Conservation (phyloP, 2,797 vertebrate genomes). For the Chelon labrosus region DNA sequence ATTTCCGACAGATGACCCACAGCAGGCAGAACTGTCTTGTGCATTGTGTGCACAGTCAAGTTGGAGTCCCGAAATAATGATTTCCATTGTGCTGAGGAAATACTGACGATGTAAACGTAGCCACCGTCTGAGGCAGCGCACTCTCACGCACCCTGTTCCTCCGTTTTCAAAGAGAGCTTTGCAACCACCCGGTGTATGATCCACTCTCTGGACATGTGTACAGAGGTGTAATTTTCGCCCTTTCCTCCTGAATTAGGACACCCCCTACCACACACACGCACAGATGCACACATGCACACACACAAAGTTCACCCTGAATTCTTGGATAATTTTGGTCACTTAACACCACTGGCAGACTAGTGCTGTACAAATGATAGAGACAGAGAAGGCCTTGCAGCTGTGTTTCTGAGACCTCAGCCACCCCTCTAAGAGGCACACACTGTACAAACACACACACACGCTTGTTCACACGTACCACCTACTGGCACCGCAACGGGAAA, state of each 20-base stretch:
- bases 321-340: conserved; percentile 73
- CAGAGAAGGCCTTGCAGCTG: conserved; percentile 73
- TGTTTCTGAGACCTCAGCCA: conserved; percentile 65
- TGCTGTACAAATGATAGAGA: conserved; percentile 73
- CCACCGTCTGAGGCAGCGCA: neutral
- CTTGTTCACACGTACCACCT: conserved; percentile 61
- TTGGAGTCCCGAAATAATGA: too few species aligned
- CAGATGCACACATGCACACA: conserved; percentile 26
- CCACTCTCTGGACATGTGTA: conserved; percentile 87
- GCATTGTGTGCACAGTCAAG: too few species aligned
- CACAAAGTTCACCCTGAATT: conserved; percentile 41
- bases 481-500: conserved; percentile 54
- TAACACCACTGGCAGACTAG: conserved; percentile 70
- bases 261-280: conserved; percentile 32
- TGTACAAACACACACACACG: conserved; percentile 26
- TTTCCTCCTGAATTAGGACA: conserved; percentile 65
- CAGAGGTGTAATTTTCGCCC: conserved; percentile 92
- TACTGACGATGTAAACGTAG: too few species aligned
- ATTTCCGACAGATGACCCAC: too few species aligned
- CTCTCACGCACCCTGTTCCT: conserved; percentile 35
- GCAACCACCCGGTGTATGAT: conserved; percentile 76
- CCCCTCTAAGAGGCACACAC: conserved; percentile 43
- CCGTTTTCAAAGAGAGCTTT: conserved; percentile 72
- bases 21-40: too few species aligned
- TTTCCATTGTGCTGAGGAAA: too few species aligned